These are phyloP conservation scores for Leptinotarsa tumamoca DNA, from an alignment of 2,888 invertebrate species.

Conservation along the genomic window DNA sequence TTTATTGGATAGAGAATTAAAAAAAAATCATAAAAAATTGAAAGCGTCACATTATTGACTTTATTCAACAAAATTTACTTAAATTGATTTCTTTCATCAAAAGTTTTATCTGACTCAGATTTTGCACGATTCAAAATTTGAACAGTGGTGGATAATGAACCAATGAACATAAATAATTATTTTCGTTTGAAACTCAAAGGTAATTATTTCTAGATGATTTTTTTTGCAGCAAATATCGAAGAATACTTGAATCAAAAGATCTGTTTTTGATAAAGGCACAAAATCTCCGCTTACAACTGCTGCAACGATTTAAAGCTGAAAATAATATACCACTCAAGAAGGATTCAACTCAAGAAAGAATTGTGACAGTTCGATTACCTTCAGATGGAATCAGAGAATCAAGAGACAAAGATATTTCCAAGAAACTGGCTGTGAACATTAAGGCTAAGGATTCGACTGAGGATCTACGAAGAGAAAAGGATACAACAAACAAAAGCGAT, in stretches of 20 bases:
- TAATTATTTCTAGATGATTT: no score
- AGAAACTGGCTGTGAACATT: neutral
- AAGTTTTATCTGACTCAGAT: no score
- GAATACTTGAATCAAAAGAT: constrained; percentile 17
- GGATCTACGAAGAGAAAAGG: neutral
- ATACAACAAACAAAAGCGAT: neutral
- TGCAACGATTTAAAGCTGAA: neutral
- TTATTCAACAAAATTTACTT: no score
- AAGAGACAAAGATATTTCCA: neutral
- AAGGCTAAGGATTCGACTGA: neutral
- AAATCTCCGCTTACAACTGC: constrained; percentile 9
- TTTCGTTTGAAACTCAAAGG: no score
- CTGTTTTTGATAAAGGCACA: constrained; percentile 23
- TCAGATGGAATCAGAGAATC: neutral
- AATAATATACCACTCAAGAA: neutral
- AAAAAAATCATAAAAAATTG: no score
- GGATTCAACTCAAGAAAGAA: neutral
- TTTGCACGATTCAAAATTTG: no score
- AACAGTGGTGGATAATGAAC: no score
- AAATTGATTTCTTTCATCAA: no score
- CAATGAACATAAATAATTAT: no score
- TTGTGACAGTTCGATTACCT: neutral
- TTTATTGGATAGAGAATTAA: no score
- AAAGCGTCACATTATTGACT: no score
- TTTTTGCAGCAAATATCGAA: constrained; percentile 28